Evolutionary conservation across 2,888 invertebrate genomes (phyloP).

Genomic region (Euproctis similis): DNA sequence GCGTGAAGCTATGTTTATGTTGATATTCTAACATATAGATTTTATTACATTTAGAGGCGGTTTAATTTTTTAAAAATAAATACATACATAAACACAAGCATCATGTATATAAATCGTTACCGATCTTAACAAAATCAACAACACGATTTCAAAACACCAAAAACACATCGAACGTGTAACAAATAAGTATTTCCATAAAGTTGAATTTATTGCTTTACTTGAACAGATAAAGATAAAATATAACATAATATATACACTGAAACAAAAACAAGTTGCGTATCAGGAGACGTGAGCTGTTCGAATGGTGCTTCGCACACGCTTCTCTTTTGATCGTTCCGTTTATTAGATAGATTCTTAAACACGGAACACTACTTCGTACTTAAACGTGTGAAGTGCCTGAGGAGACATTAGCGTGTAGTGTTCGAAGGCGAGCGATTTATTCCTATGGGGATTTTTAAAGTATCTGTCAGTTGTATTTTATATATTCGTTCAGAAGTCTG

Average conservation of each 20-base stretch:
- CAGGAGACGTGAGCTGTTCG: slow-evolving; percentile 15
- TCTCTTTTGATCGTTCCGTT: slow-evolving; percentile 43
- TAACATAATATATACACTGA: slow-evolving; percentile 12
- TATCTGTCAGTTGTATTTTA: slow-evolving; percentile 6
- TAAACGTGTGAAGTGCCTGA: slow-evolving; percentile 38
- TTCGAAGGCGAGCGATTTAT: slow-evolving; percentile 11
- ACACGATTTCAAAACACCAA: slow-evolving; percentile 3
- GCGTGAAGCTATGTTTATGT: no score
- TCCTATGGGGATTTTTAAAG: slow-evolving; percentile 8
- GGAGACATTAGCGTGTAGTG: slow-evolving; percentile 25
- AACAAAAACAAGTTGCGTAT: slow-evolving; percentile 13
- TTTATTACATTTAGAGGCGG: no score
- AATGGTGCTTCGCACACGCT: slow-evolving; percentile 18
- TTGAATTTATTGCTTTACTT: slow-evolving; percentile 6
- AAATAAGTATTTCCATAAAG: slow-evolving; percentile 8
- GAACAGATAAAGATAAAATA: slow-evolving; percentile 9
- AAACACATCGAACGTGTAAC: slow-evolving; percentile 7
- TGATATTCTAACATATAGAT: no score
- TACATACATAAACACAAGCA: no score
- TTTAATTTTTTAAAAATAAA: no score
- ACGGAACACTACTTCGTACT: slow-evolving; percentile 47
- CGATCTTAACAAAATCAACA: slow-evolving; percentile 2
- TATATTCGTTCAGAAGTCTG: no score
- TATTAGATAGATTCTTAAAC: slow-evolving; percentile 38
- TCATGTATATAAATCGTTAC: no score